Conservation (phyloP, 2,113 vertebrate species). For the Callithrix jacchus region DNA sequence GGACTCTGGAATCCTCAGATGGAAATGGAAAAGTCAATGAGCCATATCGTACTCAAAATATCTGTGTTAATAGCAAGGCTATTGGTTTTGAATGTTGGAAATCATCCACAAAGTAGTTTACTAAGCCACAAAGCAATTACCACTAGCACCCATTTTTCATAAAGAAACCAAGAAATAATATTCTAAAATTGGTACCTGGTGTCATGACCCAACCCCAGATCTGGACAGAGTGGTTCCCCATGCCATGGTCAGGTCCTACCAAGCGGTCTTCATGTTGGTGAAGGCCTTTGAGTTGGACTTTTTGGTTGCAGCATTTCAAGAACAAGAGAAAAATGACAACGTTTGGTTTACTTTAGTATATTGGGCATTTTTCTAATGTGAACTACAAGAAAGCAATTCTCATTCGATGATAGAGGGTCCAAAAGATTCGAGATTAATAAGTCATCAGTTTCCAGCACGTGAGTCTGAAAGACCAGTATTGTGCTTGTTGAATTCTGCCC, state of each 20-base stretch:
- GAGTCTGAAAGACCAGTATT: not conserved
- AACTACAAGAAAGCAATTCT: not conserved
- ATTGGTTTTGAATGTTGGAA: not conserved
- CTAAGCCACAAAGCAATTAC: constrained; percentile 8
- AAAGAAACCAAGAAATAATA: constrained; percentile 41
- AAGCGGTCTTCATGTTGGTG: not conserved
- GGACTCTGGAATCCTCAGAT: not conserved
- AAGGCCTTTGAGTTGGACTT: not conserved
- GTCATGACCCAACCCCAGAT: not conserved
- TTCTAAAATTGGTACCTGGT: constrained; percentile 13
- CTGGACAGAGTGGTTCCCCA: not conserved
- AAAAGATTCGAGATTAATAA: not conserved
- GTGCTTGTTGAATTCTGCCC: not conserved
- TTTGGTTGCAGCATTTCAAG: not conserved
- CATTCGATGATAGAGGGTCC: not conserved
- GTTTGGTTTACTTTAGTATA: not conserved
- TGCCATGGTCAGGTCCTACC: not conserved
- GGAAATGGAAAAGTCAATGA: not conserved
- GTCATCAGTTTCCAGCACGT: not conserved
- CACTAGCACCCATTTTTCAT: constrained; percentile 59
- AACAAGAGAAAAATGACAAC: not conserved
- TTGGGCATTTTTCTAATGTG: not conserved
- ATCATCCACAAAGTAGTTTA: not conserved
- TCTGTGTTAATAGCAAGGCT: not conserved
- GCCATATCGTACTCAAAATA: not conserved